Evolutionary conservation across 1,140 invertebrate genomes (phyloP).

Genomic region (Lerema accius): DNA sequence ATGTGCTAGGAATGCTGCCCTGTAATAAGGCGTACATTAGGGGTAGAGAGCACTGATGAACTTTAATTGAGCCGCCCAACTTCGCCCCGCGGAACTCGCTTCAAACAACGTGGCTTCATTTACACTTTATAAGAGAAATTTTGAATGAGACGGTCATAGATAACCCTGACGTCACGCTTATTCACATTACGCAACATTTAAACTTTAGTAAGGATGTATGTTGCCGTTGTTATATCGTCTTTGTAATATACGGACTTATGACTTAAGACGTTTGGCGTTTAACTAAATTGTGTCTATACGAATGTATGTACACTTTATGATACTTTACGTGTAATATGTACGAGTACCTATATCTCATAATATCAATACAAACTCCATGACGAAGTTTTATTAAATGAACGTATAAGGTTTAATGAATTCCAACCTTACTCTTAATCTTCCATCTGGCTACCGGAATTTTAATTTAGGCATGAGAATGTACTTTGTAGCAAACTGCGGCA

Average conservation of each 20-base stretch:
- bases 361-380: no score
- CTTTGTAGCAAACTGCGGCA: background rate
- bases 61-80: conserved; percentile 29
- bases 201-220: conserved; percentile 13
- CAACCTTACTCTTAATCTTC: no score
- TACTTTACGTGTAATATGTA: no score
- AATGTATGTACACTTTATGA: no score
- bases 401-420: no score
- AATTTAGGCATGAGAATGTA: background rate
- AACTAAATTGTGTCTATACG: no score
- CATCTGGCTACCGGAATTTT: no score
- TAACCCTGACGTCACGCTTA: conserved; percentile 11
- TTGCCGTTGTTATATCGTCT: background rate
- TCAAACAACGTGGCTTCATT: conserved; percentile 26
- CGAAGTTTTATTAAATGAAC: no score
- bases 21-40: conserved; percentile 23
- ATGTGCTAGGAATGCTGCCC: conserved; percentile 16
- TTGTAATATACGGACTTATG: no score
- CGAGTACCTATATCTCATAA: no score
- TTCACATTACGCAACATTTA: conserved; percentile 17
- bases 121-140: conserved; percentile 31
- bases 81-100: conserved; percentile 16
- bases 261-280: no score
- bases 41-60: conserved; percentile 20
- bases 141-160: conserved; percentile 28